phyloP scores from a whole-genome alignment of 2,888 invertebrate genomes.

The Parascotia fuliginaria region DNA sequence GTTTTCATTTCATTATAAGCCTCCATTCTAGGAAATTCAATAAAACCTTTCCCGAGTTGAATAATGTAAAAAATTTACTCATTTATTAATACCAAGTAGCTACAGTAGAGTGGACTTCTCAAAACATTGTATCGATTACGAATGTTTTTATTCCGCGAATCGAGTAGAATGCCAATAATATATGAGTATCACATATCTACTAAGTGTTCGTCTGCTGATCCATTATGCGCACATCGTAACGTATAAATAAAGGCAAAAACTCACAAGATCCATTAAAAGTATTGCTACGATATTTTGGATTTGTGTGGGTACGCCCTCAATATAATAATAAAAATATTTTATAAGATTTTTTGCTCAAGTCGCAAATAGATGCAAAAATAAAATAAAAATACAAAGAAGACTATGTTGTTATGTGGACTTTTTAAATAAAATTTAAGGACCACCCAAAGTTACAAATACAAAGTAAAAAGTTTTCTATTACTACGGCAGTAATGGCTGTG shows the following conservation, averaged over 20 bases:
- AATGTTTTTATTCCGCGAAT: conserved; percentile 30
- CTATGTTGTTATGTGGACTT: too few relatives aligned
- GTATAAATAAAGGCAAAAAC: conserved; percentile 84
- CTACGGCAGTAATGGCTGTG: not conserved
- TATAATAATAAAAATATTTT: too few relatives aligned
- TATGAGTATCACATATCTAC: conserved; percentile 65
- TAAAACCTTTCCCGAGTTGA: not conserved
- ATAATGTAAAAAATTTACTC: not conserved
- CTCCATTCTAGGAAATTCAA: not conserved
- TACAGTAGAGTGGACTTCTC: not conserved
- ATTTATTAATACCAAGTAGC: not conserved
- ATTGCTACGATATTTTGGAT: conserved; percentile 68
- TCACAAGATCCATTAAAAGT: conserved; percentile 84
- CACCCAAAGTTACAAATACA: not conserved
- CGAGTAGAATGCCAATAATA: conserved; percentile 46
- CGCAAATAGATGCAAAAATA: too few relatives aligned
- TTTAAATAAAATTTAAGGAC: too few relatives aligned
- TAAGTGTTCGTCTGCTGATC: conserved; percentile 77
- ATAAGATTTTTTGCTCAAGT: too few relatives aligned
- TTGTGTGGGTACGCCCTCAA: conserved; percentile 56
- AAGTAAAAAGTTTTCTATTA: not conserved
- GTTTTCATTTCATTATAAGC: too few relatives aligned
- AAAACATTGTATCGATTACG: conserved; percentile 30
- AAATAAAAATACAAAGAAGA: too few relatives aligned
- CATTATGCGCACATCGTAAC: conserved; percentile 83